Base-by-base conservation (phyloP, 2,113 vertebrate genomes). In the Elephas maximus region DNA sequence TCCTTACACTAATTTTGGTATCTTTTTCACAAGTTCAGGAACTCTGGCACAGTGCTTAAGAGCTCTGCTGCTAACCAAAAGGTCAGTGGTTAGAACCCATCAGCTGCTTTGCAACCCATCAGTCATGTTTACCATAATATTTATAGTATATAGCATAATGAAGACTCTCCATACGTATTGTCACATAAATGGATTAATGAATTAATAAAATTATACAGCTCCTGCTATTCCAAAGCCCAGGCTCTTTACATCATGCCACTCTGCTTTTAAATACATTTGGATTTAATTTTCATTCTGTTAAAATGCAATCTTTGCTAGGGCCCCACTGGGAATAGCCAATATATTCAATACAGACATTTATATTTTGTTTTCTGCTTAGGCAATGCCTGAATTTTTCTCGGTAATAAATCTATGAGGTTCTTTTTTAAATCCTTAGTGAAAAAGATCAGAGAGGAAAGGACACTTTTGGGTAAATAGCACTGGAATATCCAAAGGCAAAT, bases 401-500 rank as follows among this genome's bases (percentile, higher is more conserved):
- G 44, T 71, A 83, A 84, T 84, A 93, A 67, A 67, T 80, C 84
- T 82, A 33, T 88, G 62, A 78, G 77, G 3, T 0, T 96, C 51
- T 84, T 90, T 93, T 88, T 79, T 44, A 94, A 93, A 93, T 63
- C 23, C 37, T 96, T 71, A 92, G 53, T 37, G 10, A 60, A 88
- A 96, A 97, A 87, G 60, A 86, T 91, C 84, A 95, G 65, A 91
- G 33, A 92, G 41, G 41, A 97, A 82, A 89, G 57, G 69, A 89
- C 7, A 2, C 65, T 93, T 94, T n/a, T 85, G 45, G 79, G 84
- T 79, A 23, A 95, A 95, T 82, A 92, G 60, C 87, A 21, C 60
- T 88, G 60, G 91, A 92, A 82, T 86, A 81, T 93, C 78, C 67
- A 79, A 78, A 91, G 51, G 67, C 60, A 97, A 94, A 94, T 94